phyloP scores from a whole-genome alignment of 1,140 invertebrate genomes.

The Eurytemora carolleeae region DNA sequence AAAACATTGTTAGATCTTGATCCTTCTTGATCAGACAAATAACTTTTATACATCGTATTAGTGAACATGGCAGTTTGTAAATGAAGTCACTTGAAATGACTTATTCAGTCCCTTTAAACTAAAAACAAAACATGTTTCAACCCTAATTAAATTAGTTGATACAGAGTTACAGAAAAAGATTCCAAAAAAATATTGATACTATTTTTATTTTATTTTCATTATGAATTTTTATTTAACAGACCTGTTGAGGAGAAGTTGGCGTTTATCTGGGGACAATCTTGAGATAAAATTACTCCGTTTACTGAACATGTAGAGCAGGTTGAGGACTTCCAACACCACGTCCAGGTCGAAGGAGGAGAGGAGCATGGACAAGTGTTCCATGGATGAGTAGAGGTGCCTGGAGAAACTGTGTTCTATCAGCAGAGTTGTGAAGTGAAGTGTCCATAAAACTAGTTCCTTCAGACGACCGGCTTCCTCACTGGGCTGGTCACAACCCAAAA shows the following conservation, averaged over 20 bases:
- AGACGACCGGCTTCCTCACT: constrained; percentile 28
- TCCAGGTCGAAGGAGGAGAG: constrained; percentile 65
- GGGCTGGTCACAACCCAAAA: not conserved
- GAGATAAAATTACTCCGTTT: constrained; percentile 78
- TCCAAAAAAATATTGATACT: no score
- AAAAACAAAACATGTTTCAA: no score
- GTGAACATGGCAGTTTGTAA: no score
- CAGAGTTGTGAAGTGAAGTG: constrained; percentile 61
- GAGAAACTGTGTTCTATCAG: constrained; percentile 79
- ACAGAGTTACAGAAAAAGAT: no score
- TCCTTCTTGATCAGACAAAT: no score
- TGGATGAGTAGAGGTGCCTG: constrained; percentile 69
- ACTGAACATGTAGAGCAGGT: constrained; percentile 75
- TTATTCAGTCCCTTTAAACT: no score
- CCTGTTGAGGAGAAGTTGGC: not conserved
- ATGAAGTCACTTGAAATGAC: no score
- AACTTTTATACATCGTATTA: no score
- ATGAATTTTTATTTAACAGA: no score
- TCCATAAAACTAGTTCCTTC: constrained; percentile 50
- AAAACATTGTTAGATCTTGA: no score
- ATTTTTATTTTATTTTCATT: no score
- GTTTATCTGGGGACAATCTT: constrained; percentile 19
- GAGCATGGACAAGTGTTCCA: constrained; percentile 65
- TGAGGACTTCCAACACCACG: constrained; percentile 62
- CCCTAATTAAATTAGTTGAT: no score